Percentiles rank a stretch among this genome's conserved stretches.
phyloP scores from a whole-genome alignment of 2,888 invertebrate genomes.

The Sympetrum striolatum region DNA sequence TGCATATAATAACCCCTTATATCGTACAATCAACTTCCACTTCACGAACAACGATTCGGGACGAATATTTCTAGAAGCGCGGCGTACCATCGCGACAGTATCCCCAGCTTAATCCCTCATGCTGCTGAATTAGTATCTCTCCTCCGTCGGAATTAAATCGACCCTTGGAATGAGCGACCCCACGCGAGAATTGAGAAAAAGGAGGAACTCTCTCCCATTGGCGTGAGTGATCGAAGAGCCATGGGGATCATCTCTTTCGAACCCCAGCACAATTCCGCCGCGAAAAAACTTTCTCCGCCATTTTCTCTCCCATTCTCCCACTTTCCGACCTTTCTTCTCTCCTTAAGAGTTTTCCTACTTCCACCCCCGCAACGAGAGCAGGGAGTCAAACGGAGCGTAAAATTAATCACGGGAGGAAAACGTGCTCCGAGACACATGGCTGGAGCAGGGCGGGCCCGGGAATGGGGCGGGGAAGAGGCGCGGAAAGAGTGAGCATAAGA shows the following conservation, averaged over 20 bases:
- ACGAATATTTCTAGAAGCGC: too few relatives aligned
- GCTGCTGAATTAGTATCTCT: too few relatives aligned
- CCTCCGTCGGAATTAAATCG: too few relatives aligned
- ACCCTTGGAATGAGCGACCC: too few relatives aligned
- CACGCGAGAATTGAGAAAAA: background rate
- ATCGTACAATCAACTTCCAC: too few relatives aligned
- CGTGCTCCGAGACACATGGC: background rate
- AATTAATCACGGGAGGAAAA: slow-evolving; percentile 32
- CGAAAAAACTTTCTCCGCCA: background rate
- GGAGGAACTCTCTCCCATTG: background rate
- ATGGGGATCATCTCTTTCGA: background rate
- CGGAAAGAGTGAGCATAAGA: background rate
- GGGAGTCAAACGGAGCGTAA: slow-evolving; percentile 18
- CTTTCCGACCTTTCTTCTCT: background rate
- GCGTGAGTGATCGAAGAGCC: background rate
- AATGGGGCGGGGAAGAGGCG: background rate
- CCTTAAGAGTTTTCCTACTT: background rate
- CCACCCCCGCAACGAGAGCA: background rate
- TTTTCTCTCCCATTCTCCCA: background rate
- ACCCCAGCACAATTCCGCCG: background rate
- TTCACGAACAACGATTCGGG: too few relatives aligned
- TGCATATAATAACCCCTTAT: too few relatives aligned
- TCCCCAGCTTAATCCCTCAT: too few relatives aligned
- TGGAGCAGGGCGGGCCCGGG: background rate
- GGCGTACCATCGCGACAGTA: too few relatives aligned